Conservation (phyloP, 2,888 invertebrate species). For the Asteroscopus sphinx region DNA sequence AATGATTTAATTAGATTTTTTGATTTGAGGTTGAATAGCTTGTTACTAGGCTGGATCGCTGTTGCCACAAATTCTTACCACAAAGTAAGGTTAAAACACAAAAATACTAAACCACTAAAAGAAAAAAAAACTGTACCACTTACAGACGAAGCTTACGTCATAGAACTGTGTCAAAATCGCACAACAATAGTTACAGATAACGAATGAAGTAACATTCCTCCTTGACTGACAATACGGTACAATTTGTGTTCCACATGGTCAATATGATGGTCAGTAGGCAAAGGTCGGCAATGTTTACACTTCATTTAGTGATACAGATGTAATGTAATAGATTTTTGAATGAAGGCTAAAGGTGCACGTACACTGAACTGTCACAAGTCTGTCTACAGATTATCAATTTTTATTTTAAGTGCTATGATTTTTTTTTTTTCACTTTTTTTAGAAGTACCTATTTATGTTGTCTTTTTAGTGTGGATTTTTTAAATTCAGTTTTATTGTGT, state of each 20-base stretch:
- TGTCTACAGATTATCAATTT: too few species aligned
- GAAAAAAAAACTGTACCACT: neutral
- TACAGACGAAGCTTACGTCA: slow-evolving; percentile 6
- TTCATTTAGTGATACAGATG: slow-evolving; percentile 33
- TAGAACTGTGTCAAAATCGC: slow-evolving; percentile 9
- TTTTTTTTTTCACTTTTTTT: too few species aligned
- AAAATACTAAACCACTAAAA: too few species aligned
- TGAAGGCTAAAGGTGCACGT: slow-evolving; percentile 14
- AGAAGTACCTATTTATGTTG: too few species aligned
- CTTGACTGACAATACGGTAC: slow-evolving; percentile 40
- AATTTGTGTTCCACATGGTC: slow-evolving; percentile 24
- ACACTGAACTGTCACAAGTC: slow-evolving; percentile 13
- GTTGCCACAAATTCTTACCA: too few species aligned
- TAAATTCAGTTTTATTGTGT: too few species aligned
- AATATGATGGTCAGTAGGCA: slow-evolving; percentile 42
- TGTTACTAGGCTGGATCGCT: too few species aligned
- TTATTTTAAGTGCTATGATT: too few species aligned
- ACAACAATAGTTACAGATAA: slow-evolving; percentile 4
- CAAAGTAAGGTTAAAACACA: too few species aligned
- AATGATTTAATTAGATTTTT: too few species aligned
- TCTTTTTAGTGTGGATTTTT: too few species aligned
- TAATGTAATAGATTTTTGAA: slow-evolving; percentile 31
- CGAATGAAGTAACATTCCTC: slow-evolving; percentile 17
- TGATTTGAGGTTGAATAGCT: too few species aligned
- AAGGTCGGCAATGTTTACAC: slow-evolving; percentile 53